Base-by-base conservation (phyloP, 2,888 invertebrate species). In the Spisula solida region DNA sequence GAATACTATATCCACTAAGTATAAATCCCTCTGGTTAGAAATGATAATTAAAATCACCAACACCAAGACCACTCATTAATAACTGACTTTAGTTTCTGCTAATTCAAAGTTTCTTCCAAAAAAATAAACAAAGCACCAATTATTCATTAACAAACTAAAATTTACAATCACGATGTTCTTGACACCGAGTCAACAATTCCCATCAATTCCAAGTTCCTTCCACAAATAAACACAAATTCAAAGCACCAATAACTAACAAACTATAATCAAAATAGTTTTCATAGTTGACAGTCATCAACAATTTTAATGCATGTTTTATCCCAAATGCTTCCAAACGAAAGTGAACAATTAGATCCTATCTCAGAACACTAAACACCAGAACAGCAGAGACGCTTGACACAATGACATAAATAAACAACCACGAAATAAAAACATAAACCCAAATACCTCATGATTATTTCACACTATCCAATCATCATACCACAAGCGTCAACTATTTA, bases 401-500 rank as follows among this genome's bases (percentile, higher is more conserved):
- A 8, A 34, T 16, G 31, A 75, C 16, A 14, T 6, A 1, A 75
- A 75, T 31, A 25, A 75, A 75, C 14, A 25, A 75, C 75, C 75
- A 75, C 31, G 4, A 29, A 41, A 84, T 51, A 75, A 78, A 51
- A 31, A 0, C 48, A 5, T 5, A 51, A 75, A 55, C 8, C 31
- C 56, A 78, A 85, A 51, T 56, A 85, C 85, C 85, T 85, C 85
- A 85, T 85, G 55, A 55, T 85, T 78, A 25, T 31, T 85, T 83
- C 83, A 75, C 75, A 41, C 78, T 20, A n/a, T 85, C 55, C 56
- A n/a, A n/a, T n/a, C n/a, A n/a, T n/a, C n/a, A 84, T 47, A 66
- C 84, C 51, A 0, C 10, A 25, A 84, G 81, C 86, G 81, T 86
- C 86, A 86, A 86, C 81, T 70, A 81, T 81, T 86, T 66, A 86